Evolutionary conservation across 2,797 vertebrate species (phyloP).

Genomic region (Coccyzus lansbergi): DNA sequence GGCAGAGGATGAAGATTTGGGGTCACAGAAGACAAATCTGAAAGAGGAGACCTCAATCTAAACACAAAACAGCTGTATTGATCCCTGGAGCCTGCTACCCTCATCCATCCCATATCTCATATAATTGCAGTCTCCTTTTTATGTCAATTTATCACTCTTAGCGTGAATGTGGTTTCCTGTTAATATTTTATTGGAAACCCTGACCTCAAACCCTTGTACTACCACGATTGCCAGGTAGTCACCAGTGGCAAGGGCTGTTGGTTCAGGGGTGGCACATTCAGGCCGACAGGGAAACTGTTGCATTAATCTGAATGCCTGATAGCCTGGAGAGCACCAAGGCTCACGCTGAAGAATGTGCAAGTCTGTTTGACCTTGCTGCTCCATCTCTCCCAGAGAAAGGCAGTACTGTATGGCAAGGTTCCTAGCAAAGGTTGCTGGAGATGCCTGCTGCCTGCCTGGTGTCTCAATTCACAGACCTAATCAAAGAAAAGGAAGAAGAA

Average conservation of each 20-base stretch:
- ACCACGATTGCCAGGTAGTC: neutral
- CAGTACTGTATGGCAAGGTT: neutral
- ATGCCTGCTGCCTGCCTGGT: neutral
- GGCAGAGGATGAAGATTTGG: constrained; percentile 1
- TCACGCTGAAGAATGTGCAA: fast-evolving
- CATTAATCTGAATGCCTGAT: neutral
- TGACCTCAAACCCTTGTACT: neutral
- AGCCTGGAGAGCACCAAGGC: neutral
- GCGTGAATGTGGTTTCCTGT: neutral
- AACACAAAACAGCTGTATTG: constrained; percentile 20
- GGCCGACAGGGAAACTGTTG: neutral
- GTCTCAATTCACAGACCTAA: neutral
- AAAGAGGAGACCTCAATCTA: constrained; percentile 48
- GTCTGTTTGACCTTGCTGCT: no score
- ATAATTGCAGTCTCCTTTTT: constrained; percentile 1
- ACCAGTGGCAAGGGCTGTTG: fast-evolving
- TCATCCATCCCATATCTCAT: neutral
- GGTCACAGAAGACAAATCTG: constrained; percentile 28
- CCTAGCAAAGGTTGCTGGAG: neutral
- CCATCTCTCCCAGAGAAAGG: neutral
- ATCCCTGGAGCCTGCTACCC: neutral
- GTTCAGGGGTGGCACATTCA: neutral
- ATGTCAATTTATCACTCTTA: neutral
- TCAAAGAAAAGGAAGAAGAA: neutral
- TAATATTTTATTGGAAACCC: neutral